Conservation (phyloP, 2,888 invertebrate species). For the Xestia c-nigrum region DNA sequence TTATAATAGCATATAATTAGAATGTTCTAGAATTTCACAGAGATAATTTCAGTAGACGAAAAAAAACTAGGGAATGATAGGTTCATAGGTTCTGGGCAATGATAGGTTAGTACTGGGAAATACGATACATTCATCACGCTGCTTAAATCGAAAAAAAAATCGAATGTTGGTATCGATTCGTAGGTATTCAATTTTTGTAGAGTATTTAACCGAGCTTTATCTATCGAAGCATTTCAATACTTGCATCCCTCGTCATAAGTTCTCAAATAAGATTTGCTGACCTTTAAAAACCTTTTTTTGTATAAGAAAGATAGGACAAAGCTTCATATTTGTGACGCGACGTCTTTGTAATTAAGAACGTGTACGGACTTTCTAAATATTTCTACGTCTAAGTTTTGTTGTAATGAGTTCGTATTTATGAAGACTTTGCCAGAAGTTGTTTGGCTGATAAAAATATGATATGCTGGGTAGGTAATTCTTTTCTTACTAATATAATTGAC, state of each 20-base stretch:
- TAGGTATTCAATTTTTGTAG: neutral
- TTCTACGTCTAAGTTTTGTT: slow-evolving; percentile 6
- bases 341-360: slow-evolving; percentile 46
- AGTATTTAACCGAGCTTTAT: neutral
- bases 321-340: slow-evolving; percentile 29
- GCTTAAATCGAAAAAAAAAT: no score
- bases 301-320: slow-evolving; percentile 6
- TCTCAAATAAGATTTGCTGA: slow-evolving; percentile 17
- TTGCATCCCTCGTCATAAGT: slow-evolving; percentile 11
- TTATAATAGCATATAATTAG: neutral
- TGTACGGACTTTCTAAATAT: slow-evolving; percentile 16
- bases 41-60: neutral
- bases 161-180: neutral
- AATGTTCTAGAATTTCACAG: neutral
- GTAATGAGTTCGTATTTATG: slow-evolving; percentile 14
- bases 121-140: no score
- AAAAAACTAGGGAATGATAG: neutral
- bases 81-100: neutral
- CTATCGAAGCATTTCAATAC: slow-evolving; percentile 14
- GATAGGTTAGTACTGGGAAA: no score
- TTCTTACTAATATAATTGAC: no score
- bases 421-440: neutral
- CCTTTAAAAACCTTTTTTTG: slow-evolving; percentile 21
- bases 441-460: neutral
- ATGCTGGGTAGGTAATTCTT: neutral